Evolutionary conservation across 2,888 invertebrate species (phyloP).

Genomic region (Fabriciana adippe): DNA sequence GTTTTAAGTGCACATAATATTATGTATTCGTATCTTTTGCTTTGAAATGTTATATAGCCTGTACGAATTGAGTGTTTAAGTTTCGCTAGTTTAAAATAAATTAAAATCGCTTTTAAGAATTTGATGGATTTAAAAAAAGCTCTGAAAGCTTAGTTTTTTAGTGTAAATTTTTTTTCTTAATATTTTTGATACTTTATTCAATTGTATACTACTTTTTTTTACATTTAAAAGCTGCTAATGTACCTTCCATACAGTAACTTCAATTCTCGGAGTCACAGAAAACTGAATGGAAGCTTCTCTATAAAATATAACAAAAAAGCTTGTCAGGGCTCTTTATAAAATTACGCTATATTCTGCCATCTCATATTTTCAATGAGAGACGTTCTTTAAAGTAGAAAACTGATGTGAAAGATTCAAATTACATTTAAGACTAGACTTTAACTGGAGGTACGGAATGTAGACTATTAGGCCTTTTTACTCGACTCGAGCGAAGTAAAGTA

Average conservation of each 20-base stretch:
- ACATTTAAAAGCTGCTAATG: neutral
- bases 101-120: too few relatives aligned
- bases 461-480: neutral
- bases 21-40: neutral
- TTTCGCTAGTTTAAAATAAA: too few relatives aligned
- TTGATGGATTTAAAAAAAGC: too few relatives aligned
- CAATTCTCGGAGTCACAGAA: conserved; percentile 15
- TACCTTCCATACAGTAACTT: conserved; percentile 12
- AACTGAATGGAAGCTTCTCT: conserved; percentile 4
- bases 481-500: too few relatives aligned
- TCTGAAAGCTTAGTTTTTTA: too few relatives aligned
- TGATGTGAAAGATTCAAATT: conserved; percentile 21
- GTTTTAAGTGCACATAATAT: too few relatives aligned
- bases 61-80: too few relatives aligned
- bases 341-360: conserved; percentile 20
- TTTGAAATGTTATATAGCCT: neutral
- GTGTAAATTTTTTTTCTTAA: too few relatives aligned
- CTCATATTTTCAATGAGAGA: conserved; percentile 19
- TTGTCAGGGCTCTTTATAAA: conserved; percentile 19
- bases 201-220: too few relatives aligned
- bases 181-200: too few relatives aligned
- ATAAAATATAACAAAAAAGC: conserved; percentile 22
- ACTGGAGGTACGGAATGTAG: conserved; percentile 13
- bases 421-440: conserved; percentile 17
- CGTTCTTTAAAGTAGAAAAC: conserved; percentile 18